Evolutionary conservation across 2,888 invertebrate species (phyloP).

Genomic region (Alviniconcha strummeri): DNA sequence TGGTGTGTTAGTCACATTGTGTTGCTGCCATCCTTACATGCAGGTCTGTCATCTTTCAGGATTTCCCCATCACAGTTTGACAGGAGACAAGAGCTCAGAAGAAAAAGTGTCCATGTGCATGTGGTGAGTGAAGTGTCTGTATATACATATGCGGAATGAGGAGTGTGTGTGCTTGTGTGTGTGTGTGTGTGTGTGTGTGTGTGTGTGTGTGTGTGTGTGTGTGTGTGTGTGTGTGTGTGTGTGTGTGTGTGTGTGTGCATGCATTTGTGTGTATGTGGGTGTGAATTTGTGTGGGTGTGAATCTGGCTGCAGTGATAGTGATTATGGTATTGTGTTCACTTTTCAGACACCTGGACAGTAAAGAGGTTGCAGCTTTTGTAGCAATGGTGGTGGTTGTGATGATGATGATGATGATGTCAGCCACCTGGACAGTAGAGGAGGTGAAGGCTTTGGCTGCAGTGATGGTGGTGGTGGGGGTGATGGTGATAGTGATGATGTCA

Average conservation of each 20-base stretch:
- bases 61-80: slow-evolving; percentile 86
- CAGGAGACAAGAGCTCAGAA: slow-evolving; percentile 74
- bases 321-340: no score
- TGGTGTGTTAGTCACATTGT: no score
- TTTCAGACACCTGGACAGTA: no score
- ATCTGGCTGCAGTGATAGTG: neutral
- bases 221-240: slow-evolving; percentile 2
- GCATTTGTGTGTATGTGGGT: neutral
- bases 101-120: slow-evolving; percentile 88
- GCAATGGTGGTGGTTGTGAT: neutral
- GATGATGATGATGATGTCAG: slow-evolving; percentile 74
- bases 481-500: neutral
- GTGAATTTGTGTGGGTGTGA: neutral
- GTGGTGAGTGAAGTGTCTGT: slow-evolving; percentile 80
- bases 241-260: neutral
- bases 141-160: neutral
- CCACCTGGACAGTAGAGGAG: slow-evolving; percentile 81
- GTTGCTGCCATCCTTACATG: neutral
- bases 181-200: neutral
- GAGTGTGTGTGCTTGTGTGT: neutral
- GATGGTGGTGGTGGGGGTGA: neutral
- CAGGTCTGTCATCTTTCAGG: slow-evolving; percentile 46
- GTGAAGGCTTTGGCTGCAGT: slow-evolving; percentile 65
- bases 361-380: neutral
- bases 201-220: neutral